Evolutionary conservation across 2,797 vertebrate species (phyloP), one percentile per base, ranked within the genome.

Genomic region (Oreochromis grahami): DNA sequence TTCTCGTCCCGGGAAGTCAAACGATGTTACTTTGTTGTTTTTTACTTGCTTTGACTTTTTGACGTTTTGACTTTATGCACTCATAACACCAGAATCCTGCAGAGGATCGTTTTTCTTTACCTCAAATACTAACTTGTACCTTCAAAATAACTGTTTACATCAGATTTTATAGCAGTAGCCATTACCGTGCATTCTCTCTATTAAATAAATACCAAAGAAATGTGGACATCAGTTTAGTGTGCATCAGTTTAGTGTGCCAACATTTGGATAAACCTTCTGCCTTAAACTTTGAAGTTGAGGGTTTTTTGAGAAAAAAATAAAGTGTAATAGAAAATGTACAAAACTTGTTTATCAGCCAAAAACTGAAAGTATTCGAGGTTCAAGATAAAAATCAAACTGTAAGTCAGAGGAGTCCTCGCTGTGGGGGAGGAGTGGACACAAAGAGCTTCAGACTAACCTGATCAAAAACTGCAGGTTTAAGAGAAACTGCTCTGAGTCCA

Each of bases 11-110:
- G 0, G 12, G n/a, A 38, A 38, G 36, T 68, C 63, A 0, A 68
- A 41, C 13, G 1, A 9, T 21, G 36, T 41, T 38, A 41, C 38
- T 11, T 70, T 26, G 43, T 50, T 50, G 10, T 5, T 72, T 1
- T 72, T 50, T 1, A 7, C 43, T 50, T 50, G 68, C 68, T 74
- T 50, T 74, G 2, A 72, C 4, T 0, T 72, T 24, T 15, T 70
- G 68, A 26, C 6, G 0, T 26, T 45, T 45, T 48, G 24, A 48
- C 9, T 32, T 48, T 72, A 0, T 32, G 24, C 0, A 13, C 24
- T 19, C 6, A 45, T 17, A 48, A 2, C 0, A 11, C 4, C 68
- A 72, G 17, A 48, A 72, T 72, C 43, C 17, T 17, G 15, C 24
- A n/a, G 26, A 29, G 6, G 68, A 74, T 74, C 0, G 0, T 50